Evolutionary conservation across 2,797 vertebrate species (phyloP).

Genomic region (Apodemus agrarius): DNA sequence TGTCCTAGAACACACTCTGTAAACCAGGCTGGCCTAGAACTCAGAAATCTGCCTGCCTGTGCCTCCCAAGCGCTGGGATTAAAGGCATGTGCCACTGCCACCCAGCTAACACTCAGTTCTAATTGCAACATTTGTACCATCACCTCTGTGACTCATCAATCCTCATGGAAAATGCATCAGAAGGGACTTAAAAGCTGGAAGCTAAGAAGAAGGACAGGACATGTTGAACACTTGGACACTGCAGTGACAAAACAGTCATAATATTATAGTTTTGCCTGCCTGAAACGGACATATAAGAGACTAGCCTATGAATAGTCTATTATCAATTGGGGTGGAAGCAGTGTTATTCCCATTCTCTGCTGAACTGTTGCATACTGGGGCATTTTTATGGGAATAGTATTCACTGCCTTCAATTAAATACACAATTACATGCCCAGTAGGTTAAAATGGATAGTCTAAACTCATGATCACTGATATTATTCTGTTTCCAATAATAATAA

Average conservation of each 20-base stretch:
- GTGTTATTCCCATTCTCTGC: not conserved
- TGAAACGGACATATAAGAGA: too few species aligned
- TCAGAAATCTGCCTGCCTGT: too few species aligned
- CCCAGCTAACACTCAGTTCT: not conserved
- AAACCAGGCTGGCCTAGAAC: too few species aligned
- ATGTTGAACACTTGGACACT: not conserved
- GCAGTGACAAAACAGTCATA: not conserved
- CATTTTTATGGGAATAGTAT: not conserved
- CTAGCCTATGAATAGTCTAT: not conserved
- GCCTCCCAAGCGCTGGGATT: too few species aligned
- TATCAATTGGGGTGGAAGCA: not conserved
- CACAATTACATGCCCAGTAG: not conserved
- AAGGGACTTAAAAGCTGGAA: not conserved
- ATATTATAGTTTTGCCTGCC: too few species aligned
- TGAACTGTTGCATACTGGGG: not conserved
- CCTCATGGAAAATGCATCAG: too few species aligned
- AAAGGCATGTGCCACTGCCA: too few species aligned
- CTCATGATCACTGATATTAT: not conserved
- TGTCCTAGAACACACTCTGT: too few species aligned
- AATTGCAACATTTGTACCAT: not conserved
- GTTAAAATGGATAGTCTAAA: not conserved
- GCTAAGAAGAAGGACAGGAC: not conserved
- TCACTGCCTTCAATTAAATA: not conserved
- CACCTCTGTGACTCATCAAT: not conserved
- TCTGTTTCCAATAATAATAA: not conserved